phyloP scores from a whole-genome alignment of 53 echinoderm and acorn worm genomes.

The Zoroaster sp. region DNA sequence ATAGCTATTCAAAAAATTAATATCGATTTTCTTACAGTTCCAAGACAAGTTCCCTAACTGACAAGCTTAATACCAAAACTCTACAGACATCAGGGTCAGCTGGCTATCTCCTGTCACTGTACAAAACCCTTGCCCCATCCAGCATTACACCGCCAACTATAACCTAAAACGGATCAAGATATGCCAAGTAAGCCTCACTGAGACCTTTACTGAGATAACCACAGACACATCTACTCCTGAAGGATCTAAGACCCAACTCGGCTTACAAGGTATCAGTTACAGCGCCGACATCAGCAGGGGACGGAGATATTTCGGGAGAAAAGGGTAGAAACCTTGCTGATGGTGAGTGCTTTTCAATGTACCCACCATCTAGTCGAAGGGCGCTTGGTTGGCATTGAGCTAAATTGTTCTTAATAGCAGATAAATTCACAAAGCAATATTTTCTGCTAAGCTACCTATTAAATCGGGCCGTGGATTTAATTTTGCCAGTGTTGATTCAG shows the following conservation, averaged over 20 bases:
- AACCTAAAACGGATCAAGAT: not conserved
- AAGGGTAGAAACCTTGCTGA: not conserved
- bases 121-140: slow-evolving; percentile 19
- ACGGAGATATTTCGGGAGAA: not conserved
- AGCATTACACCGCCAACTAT: not conserved
- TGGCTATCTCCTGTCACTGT: not conserved
- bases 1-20: too few relatives aligned
- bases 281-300: not conserved
- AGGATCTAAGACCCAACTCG: not conserved
- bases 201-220: slow-evolving; percentile 7
- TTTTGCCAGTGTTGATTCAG: too few relatives aligned
- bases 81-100: not conserved
- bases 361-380: too few relatives aligned
- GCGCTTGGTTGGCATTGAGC: too few relatives aligned
- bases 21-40: not conserved
- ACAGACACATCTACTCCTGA: not conserved
- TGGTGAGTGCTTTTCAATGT: slow-evolving; percentile 18
- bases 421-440: too few relatives aligned
- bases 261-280: slow-evolving; percentile 2
- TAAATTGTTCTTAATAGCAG: too few relatives aligned
- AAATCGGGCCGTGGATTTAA: too few relatives aligned
- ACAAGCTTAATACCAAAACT: not conserved
- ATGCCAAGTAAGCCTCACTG: not conserved
- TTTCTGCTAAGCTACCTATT: too few relatives aligned
- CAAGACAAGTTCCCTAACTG: not conserved